Conservation (phyloP, 1,140 invertebrate genomes). For the Proales similis region DNA sequence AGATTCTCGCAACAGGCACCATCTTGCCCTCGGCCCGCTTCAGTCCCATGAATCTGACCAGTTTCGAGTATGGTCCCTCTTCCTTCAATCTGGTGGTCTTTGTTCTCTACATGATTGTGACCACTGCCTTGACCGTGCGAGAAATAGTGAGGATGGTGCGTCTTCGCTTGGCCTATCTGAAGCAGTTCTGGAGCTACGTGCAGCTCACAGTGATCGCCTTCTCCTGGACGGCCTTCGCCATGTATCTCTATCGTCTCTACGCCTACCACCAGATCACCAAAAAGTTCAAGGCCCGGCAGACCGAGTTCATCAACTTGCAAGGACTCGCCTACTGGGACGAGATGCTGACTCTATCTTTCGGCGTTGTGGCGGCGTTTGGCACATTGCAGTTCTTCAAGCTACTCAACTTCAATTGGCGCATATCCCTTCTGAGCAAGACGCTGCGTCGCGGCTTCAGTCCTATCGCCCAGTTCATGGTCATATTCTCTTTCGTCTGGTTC, state of each 20-base stretch:
- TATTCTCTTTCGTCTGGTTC: conserved; percentile 9
- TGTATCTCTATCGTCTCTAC: conserved; percentile 52
- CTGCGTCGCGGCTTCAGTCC: background rate
- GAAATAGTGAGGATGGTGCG: conserved; percentile 4
- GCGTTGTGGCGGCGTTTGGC: conserved; percentile 6
- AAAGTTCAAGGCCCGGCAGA: conserved; percentile 51
- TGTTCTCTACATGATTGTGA: conserved; percentile 52
- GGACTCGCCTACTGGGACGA: conserved; percentile 19
- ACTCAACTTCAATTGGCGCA: conserved; percentile 17
- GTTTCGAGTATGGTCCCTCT: conserved; percentile 44
- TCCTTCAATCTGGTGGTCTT: conserved; percentile 46
- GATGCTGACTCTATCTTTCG: background rate
- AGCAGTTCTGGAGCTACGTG: conserved; percentile 54
- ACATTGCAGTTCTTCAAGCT: conserved; percentile 28
- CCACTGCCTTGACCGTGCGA: conserved; percentile 53
- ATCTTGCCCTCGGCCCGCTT: conserved; percentile 55
- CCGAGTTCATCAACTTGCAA: conserved; percentile 50
- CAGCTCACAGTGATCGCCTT: conserved; percentile 52
- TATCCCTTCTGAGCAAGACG: background rate
- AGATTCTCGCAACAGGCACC: conserved; percentile 59
- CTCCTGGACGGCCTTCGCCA: conserved; percentile 49
- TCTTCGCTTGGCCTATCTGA: conserved; percentile 43
- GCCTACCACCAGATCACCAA: conserved; percentile 50
- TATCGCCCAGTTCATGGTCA: background rate
- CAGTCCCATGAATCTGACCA: conserved; percentile 45